These are phyloP conservation scores for Notodonta dromedarius DNA, from an alignment of 2,888 invertebrate species.

Conservation along the genomic window DNA sequence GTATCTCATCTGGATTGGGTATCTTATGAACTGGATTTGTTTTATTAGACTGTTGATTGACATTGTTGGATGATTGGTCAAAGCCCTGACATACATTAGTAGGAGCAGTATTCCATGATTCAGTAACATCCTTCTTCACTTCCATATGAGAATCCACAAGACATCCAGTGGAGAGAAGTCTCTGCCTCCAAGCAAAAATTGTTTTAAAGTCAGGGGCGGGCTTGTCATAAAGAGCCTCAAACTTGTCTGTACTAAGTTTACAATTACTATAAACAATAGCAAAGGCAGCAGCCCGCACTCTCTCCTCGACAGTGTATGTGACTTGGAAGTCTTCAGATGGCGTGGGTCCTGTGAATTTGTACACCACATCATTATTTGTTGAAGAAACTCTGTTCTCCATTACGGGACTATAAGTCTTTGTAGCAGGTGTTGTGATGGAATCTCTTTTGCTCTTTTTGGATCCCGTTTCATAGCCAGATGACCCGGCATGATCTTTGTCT, in stretches of 20 bases:
- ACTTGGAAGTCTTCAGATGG: slow-evolving; percentile 66
- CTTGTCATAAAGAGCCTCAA: slow-evolving; percentile 71
- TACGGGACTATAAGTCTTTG: slow-evolving; percentile 62
- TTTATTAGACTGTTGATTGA: slow-evolving; percentile 9
- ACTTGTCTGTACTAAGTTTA: slow-evolving; percentile 70
- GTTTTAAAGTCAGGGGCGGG: slow-evolving; percentile 80
- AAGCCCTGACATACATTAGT: not conserved
- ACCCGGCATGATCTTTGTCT: slow-evolving; percentile 65
- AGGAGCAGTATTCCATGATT: slow-evolving; percentile 5
- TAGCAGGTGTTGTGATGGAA: slow-evolving; percentile 47
- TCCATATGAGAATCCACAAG: slow-evolving; percentile 68
- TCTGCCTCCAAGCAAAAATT: slow-evolving; percentile 76
- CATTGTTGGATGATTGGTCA: not conserved
- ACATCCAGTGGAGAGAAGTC: slow-evolving; percentile 70
- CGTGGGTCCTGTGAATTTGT: slow-evolving; percentile 65
- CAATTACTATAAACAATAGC: slow-evolving; percentile 77
- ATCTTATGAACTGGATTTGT: slow-evolving; percentile 43
- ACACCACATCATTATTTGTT: slow-evolving; percentile 70
- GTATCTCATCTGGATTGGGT: slow-evolving; percentile 75
- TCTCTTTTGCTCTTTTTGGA: slow-evolving; percentile 59
- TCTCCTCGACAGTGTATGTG: slow-evolving; percentile 71
- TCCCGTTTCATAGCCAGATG: slow-evolving; percentile 69
- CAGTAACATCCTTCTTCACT: slow-evolving; percentile 23
- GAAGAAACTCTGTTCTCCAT: slow-evolving; percentile 79
- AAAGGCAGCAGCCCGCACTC: slow-evolving; percentile 71